Evolutionary conservation across 2,888 invertebrate genomes (phyloP).

Genomic region (Cryptocheilus praepositus): DNA sequence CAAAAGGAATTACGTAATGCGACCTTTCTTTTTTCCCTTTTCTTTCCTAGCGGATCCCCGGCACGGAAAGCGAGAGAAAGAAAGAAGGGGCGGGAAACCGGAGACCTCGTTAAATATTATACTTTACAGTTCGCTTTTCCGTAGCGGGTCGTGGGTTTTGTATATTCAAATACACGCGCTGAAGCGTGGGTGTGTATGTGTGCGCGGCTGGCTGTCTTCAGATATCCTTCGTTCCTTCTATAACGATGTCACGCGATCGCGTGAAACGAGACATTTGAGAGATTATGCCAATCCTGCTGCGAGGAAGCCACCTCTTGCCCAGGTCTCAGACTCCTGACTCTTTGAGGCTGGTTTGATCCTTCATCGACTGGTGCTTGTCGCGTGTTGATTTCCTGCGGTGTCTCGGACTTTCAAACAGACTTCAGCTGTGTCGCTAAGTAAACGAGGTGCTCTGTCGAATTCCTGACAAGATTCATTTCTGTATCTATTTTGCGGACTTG

Average conservation of each 20-base stretch:
- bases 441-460: no score
- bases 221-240: slow-evolving; percentile 18
- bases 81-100: slow-evolving; percentile 9
- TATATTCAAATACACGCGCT: not conserved
- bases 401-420: no score
- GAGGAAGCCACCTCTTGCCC: not conserved
- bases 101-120: slow-evolving; percentile 71
- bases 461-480: no score
- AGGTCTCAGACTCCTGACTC: no score
- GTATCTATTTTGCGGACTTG: no score
- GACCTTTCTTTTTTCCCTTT: slow-evolving; percentile 49
- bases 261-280: slow-evolving; percentile 70
- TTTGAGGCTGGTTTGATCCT: no score
- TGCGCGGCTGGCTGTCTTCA: not conserved
- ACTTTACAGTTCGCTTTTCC: slow-evolving; percentile 62
- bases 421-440: no score
- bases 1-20: slow-evolving; percentile 71
- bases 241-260: slow-evolving; percentile 65
- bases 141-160: slow-evolving; percentile 13
- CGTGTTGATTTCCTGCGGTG: not conserved
- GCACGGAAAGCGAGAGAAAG: slow-evolving; percentile 19
- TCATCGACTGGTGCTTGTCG: not conserved
- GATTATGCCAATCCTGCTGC: slow-evolving; percentile 70
- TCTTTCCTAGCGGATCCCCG: slow-evolving; percentile 5
- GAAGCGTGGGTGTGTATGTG: not conserved